Base-by-base conservation (phyloP, 2,797 vertebrate species). In the Buphagus erythrorhynchus region DNA sequence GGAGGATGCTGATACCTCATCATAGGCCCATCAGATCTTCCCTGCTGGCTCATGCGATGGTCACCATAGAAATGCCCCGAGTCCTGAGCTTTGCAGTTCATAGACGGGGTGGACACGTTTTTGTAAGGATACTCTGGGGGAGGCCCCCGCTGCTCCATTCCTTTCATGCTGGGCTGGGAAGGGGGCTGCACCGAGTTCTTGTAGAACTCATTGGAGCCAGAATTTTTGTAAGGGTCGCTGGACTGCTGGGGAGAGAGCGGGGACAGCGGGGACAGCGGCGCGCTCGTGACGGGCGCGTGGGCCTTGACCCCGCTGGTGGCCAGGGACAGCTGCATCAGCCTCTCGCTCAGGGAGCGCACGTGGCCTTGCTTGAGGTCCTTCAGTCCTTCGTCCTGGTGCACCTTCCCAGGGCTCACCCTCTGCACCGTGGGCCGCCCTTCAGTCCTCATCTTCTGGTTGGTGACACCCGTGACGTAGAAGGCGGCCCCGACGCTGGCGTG, bases 351-450 rank as follows among this genome's bases (percentile, higher is more conserved):
- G 16, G 99, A 99, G 29, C 99, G 98, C 31, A 99, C 99, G 7
- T 99, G 99, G 36, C 99, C 99, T 95, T 99, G 99, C 97, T 99
- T 99, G 59, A 99, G 98, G 97, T 99, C 99, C 98, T 99, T 99
- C 13, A 99, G 98, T 52, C 99, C 99, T 67, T 99, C 99, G 55
- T 99, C 99, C 97, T 99, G 99, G 97, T 99, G 99, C 86, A 99
- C 99, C 95, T 99, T 99, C 12, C 99, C 99, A 0, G 98, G 98
- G 54, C 98, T 99, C 36, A 99, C 98, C 19, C 99, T 97, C 98
- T 99, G 99, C 58, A 99, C 98, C 0, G 99, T 99, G 6, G 99
- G 98, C 6, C 99, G 98, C 72, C 99, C 99, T 90, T 99, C 99
- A 0, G 99, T 99, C 78, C 99, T 99, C 98, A 99, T 98, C 97